A percentile compares a stretch with the other conserved stretches of the same genome.
Evolutionary conservation across 2,113 vertebrate species (phyloP).

Genomic region (Nannobrachium achirus): DNA sequence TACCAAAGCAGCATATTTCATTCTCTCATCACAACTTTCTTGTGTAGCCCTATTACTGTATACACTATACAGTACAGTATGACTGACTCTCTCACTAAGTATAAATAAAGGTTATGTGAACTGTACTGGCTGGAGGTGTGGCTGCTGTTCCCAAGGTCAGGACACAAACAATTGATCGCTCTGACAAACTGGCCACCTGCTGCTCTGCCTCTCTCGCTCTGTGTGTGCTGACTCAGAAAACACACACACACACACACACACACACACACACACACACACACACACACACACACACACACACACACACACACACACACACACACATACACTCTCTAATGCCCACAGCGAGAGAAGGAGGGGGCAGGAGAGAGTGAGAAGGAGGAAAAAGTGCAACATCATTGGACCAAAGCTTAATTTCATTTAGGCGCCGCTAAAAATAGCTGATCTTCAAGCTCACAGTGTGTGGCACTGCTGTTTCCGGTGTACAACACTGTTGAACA

Average conservation of each 20-base stretch:
- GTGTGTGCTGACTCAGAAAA: conserved; percentile 48
- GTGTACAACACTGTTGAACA: too few relatives aligned
- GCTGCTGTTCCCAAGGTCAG: conserved; percentile 41
- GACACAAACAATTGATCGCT: conserved; percentile 28
- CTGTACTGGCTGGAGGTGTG: too few relatives aligned
- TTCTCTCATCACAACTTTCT: too few relatives aligned
- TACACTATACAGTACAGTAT: too few relatives aligned
- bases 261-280: background rate
- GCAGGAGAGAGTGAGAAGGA: background rate
- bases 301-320: background rate
- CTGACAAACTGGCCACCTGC: background rate
- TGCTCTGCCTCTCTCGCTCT: background rate
- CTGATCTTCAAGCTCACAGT: too few relatives aligned
- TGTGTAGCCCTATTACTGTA: too few relatives aligned
- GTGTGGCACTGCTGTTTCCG: too few relatives aligned
- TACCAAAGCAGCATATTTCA: too few relatives aligned
- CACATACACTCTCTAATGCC: background rate
- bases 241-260: conserved; percentile 21
- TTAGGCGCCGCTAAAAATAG: too few relatives aligned
- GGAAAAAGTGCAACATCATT: conserved; percentile 6
- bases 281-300: background rate
- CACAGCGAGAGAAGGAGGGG: background rate
- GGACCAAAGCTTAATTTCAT: conserved; percentile 1
- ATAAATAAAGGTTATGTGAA: too few relatives aligned
- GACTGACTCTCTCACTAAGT: too few relatives aligned